These are phyloP conservation scores for Bombycilla garrulus DNA, from an alignment of 2,113 vertebrate genomes.

Conservation along the genomic window DNA sequence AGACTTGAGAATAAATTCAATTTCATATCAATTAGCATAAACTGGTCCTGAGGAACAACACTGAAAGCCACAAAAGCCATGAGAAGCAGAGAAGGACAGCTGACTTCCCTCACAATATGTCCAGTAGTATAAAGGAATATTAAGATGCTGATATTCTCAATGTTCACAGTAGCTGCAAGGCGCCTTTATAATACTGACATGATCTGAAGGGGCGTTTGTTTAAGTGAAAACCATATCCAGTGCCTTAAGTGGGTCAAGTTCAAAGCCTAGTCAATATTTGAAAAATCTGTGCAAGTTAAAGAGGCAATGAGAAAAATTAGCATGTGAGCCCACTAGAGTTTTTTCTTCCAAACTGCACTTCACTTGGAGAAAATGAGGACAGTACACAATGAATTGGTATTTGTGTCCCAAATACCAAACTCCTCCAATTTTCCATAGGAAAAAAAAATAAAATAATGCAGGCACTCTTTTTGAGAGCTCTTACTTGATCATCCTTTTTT, in stretches of 20 bases:
- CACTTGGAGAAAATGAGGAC: constrained; percentile 45
- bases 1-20: background rate
- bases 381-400: background rate
- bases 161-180: background rate
- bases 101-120: background rate
- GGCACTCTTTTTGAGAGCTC: background rate
- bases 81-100: background rate
- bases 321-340: constrained; percentile 35
- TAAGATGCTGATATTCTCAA: background rate
- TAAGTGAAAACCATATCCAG: constrained; percentile 26
- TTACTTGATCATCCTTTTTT: background rate
- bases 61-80: background rate
- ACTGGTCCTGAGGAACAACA: background rate
- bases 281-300: constrained; percentile 47
- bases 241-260: constrained; percentile 53
- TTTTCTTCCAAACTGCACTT: constrained; percentile 32
- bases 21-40: background rate
- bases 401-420: constrained; percentile 33
- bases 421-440: background rate
- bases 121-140: background rate
- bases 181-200: constrained; percentile 6
- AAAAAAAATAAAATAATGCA: background rate
- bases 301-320: constrained; percentile 48
- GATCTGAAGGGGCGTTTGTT: constrained; percentile 24
- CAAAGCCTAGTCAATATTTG: constrained; percentile 63